These are phyloP conservation scores for Bombus pascuorum DNA, from an alignment of 1,140 invertebrate species.

Conservation along the genomic window DNA sequence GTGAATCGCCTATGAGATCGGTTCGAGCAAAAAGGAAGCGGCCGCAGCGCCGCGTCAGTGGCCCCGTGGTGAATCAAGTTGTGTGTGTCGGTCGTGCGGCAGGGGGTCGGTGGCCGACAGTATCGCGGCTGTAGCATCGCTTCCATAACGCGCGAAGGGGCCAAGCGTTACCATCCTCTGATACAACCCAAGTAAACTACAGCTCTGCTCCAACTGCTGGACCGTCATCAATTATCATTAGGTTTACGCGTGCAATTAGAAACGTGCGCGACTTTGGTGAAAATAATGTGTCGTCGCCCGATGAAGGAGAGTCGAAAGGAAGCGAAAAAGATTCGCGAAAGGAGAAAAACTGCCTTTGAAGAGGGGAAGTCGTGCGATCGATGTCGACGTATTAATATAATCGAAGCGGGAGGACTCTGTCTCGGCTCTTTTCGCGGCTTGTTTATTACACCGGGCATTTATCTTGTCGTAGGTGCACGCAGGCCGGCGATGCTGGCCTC, in stretches of 20 bases:
- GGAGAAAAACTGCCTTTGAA: neutral
- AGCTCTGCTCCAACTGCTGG: neutral
- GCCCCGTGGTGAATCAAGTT: slow-evolving; percentile 71
- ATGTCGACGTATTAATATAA: slow-evolving; percentile 61
- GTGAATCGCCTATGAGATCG: slow-evolving; percentile 59
- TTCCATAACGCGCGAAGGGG: slow-evolving; percentile 64
- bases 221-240: slow-evolving; percentile 80
- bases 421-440: slow-evolving; percentile 45
- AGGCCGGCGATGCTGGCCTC: slow-evolving; percentile 44
- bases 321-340: neutral
- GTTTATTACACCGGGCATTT: slow-evolving; percentile 59
- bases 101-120: slow-evolving; percentile 73
- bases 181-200: neutral
- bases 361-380: slow-evolving; percentile 24
- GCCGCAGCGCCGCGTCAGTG: slow-evolving; percentile 36
- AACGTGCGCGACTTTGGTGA: slow-evolving; percentile 61
- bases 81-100: slow-evolving; percentile 67
- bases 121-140: slow-evolving; percentile 73
- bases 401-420: slow-evolving; percentile 47
- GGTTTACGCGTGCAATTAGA: slow-evolving; percentile 78
- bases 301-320: neutral
- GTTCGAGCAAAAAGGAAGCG: slow-evolving; percentile 55
- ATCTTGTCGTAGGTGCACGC: slow-evolving; percentile 48
- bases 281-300: slow-evolving; percentile 8
- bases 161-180: slow-evolving; percentile 41